Base-by-base conservation (phyloP, 2,888 invertebrate genomes). In the Caenorhabditis sp. region DNA sequence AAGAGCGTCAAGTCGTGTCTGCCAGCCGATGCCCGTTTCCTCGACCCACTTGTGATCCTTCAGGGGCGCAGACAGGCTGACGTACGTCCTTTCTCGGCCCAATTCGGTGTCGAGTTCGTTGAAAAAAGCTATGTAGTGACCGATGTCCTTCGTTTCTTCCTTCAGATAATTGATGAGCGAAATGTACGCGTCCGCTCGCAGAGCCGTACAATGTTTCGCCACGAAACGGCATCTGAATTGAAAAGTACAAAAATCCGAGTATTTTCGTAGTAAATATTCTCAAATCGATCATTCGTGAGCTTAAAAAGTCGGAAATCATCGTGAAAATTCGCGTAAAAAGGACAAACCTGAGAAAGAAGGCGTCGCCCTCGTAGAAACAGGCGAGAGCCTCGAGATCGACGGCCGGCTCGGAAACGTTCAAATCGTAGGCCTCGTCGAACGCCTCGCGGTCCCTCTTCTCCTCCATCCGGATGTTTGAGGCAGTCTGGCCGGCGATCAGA, bases 121-220 rank as follows among this genome's bases (percentile, higher is more conserved):
- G 41, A 59, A 71, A 9, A 76, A 65, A 3, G 30, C 8, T 17
- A 46, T 11, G 27, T 76, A 76, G n/a, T 56, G 65, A 24, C 52
- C 50, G 22, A 62, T 59, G 27, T 78, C 62, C 3, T 35, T 39
- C 1, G 78, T 68, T 13, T 68, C 27, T 2, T 37, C 50, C 20
- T 39, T 59, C 13, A 76, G 26, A 27, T 71, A 58, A 24, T 78
- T 74, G 48, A 79, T 62, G 2, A 84, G 63, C 5, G 68, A 52
- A 24, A 73, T 65, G 35, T 74, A 66, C 11, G 79, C 78, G n/a
- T 81, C 82, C 26, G 70, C 70, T 9, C 76, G 71, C 2, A 84
- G 55, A 5, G 75, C 53, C 17, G 82, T 71, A 48, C 83, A 83
- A 32, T 75, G 78, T 9, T 81, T 74, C 2, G 74, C 66, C 11